Conservation (phyloP, 2,888 invertebrate species). For the Platycheirus albimanus region DNA sequence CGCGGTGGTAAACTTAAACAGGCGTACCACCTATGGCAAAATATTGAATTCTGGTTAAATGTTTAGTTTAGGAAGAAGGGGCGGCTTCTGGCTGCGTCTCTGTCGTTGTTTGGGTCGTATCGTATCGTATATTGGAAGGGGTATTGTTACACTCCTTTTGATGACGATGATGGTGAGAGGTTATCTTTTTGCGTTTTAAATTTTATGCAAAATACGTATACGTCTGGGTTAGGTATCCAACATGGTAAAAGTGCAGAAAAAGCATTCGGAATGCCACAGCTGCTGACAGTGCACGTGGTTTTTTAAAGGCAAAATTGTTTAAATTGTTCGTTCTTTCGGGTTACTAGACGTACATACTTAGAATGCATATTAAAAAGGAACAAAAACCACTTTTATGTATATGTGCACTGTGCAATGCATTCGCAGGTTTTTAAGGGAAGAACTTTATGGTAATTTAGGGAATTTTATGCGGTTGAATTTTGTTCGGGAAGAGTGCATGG, state of each 20-base stretch:
- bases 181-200: constrained; percentile 39
- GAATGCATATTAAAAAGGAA: constrained; percentile 34
- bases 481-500: constrained; percentile 12
- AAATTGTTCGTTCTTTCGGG: constrained; percentile 66
- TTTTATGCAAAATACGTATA: constrained; percentile 30
- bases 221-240: no score
- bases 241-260: constrained; percentile 35
- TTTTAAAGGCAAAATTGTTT: constrained; percentile 57
- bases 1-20: constrained; percentile 27
- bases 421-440: constrained; percentile 5
- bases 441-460: constrained; percentile 44
- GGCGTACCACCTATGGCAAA: constrained; percentile 26
- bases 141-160: constrained; percentile 23
- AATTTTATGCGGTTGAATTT: constrained; percentile 45
- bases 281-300: constrained; percentile 58
- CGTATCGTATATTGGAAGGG: no score
- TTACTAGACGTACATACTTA: no score
- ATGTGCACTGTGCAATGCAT: not conserved
- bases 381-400: constrained; percentile 18
- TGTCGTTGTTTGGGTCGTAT: no score
- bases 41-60: constrained; percentile 65
- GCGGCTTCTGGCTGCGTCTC: no score
- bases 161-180: constrained; percentile 9
- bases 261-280: constrained; percentile 49
- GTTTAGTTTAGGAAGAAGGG: constrained; percentile 16